Conservation (phyloP, 2,113 vertebrate species). For the Donacobius atricapilla region DNA sequence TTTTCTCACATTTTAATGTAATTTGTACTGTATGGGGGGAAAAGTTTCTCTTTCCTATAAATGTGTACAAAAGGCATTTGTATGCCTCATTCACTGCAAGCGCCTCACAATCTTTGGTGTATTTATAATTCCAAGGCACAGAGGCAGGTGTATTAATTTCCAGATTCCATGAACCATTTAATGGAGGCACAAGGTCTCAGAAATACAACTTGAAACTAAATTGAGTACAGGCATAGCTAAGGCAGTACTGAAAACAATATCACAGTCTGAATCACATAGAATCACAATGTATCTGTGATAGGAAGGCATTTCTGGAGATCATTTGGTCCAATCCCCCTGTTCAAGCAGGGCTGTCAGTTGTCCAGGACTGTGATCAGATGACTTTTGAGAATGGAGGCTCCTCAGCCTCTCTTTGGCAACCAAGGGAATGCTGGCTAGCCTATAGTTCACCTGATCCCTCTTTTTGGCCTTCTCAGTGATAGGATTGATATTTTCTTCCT, state of each 20-base stretch:
- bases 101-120: neutral
- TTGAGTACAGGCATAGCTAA: neutral
- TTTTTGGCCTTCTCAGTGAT: neutral
- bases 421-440: neutral
- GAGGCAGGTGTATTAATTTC: neutral
- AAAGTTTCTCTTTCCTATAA: slow-evolving; percentile 1
- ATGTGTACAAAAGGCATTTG: neutral
- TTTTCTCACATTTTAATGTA: slow-evolving; percentile 2
- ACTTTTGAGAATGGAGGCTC: neutral
- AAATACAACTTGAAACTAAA: neutral
- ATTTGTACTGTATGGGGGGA: neutral
- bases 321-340: neutral
- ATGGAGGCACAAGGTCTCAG: neutral
- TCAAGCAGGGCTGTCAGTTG: neutral
- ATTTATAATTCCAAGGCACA: neutral
- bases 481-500: neutral
- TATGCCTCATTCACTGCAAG: neutral
- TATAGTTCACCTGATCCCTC: neutral
- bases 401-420: neutral
- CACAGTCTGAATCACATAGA: neutral
- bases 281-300: neutral
- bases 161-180: neutral
- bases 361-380: neutral
- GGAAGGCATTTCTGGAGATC: neutral
- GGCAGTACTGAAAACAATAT: neutral